phyloP scores from a whole-genome alignment of 2,113 vertebrate genomes.

The Cromileptes altivelis region DNA sequence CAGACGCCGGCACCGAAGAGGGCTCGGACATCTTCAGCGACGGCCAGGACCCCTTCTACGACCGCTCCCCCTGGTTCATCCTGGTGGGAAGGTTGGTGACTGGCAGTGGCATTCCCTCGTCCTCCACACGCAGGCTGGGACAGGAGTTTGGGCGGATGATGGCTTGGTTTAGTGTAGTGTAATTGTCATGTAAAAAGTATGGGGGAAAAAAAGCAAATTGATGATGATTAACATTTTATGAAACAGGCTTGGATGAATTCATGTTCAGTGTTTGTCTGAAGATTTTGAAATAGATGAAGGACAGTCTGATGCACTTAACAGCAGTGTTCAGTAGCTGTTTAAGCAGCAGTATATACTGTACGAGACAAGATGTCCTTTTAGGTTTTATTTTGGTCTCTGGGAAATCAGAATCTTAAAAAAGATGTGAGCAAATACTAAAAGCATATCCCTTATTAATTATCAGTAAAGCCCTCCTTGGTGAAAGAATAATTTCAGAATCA shows the following conservation, averaged over 20 bases:
- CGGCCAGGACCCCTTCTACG: conserved; percentile 99
- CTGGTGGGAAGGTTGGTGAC: conserved; percentile 99
- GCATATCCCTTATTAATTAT: conserved; percentile 33
- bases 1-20: conserved; percentile 97
- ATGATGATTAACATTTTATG: neutral
- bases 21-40: conserved; percentile 98
- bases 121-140: conserved; percentile 80
- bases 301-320: neutral
- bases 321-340: neutral
- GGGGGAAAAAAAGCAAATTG: neutral
- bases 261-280: neutral
- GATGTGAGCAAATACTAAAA: neutral
- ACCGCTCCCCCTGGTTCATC: conserved; percentile 99
- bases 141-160: conserved; percentile 81
- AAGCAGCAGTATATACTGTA: too few relatives aligned
- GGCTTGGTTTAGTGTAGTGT: conserved; percentile 81
- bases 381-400: neutral
- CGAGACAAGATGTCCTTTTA: neutral
- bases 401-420: neutral
- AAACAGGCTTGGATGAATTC: neutral
- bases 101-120: conserved; percentile 56
- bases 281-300: neutral
- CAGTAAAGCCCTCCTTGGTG: neutral
- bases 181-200: neutral
- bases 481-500: conserved; percentile 37